These are phyloP conservation scores for Synchiropus splendidus DNA, from an alignment of 2,113 vertebrate species.

Conservation along the genomic window DNA sequence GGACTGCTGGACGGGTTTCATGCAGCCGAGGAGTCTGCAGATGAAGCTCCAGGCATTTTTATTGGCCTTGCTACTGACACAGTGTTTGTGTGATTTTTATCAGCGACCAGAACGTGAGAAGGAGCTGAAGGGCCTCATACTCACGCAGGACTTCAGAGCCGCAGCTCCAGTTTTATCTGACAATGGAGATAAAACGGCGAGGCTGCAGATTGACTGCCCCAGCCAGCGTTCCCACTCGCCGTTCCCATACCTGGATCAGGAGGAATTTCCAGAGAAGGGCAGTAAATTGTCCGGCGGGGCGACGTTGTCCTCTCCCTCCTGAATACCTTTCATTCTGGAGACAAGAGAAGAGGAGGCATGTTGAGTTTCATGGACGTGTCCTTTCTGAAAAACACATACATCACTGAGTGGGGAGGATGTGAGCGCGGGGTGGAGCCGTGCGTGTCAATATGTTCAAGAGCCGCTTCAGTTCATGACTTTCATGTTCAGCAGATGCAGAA, in stretches of 20 bases:
- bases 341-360: conserved; percentile 47
- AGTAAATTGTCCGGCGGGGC: conserved; percentile 74
- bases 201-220: too few relatives aligned
- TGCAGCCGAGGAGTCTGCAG: too few relatives aligned
- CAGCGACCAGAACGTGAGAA: too few relatives aligned
- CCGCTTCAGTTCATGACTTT: conserved; percentile 14
- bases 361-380: conserved; percentile 43
- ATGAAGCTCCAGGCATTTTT: too few relatives aligned
- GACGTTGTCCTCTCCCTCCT: conserved; percentile 49
- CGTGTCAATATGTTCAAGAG: conserved; percentile 15
- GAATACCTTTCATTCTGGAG: conserved; percentile 43
- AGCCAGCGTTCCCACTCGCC: conserved; percentile 65
- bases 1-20: too few relatives aligned
- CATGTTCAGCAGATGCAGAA: conserved; percentile 11
- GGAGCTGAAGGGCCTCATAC: too few relatives aligned
- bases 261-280: conserved; percentile 76
- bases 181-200: too few relatives aligned
- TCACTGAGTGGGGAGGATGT: conserved; percentile 35
- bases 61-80: too few relatives aligned
- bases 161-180: too few relatives aligned
- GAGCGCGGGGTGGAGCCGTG: background rate
- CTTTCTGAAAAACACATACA: conserved; percentile 55
- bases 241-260: conserved; percentile 70
- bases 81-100: too few relatives aligned
- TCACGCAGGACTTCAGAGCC: too few relatives aligned